phyloP scores from a whole-genome alignment of 2,888 invertebrate genomes.

The Syritta pipiens region DNA sequence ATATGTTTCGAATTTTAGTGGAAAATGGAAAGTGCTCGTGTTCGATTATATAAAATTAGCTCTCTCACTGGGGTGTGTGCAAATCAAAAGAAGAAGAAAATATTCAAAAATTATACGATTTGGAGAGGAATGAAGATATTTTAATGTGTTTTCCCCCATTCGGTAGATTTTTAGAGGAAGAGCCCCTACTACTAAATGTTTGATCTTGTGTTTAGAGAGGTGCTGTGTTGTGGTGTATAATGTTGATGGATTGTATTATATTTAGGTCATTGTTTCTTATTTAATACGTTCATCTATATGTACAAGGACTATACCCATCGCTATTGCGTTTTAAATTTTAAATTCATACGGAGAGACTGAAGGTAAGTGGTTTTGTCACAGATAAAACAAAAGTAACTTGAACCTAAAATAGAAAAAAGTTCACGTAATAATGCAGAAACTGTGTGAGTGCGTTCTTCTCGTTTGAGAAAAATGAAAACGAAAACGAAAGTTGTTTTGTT shows the following conservation, averaged over 20 bases:
- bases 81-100: constrained; percentile 50
- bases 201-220: constrained; percentile 57
- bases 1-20: constrained; percentile 46
- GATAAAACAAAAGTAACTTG: too few relatives aligned
- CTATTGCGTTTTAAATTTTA: constrained; percentile 22
- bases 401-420: too few relatives aligned
- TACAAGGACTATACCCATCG: constrained; percentile 32
- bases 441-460: constrained; percentile 43
- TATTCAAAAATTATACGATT: constrained; percentile 54
- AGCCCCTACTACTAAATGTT: constrained; percentile 56
- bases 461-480: constrained; percentile 35
- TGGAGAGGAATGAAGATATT: constrained; percentile 64
- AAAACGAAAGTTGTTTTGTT: constrained; percentile 66
- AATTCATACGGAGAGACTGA: neutral
- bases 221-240: constrained; percentile 60
- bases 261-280: constrained; percentile 64
- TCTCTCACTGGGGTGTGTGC: constrained; percentile 60
- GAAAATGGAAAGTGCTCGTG: constrained; percentile 60
- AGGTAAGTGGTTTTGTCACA: constrained; percentile 6
- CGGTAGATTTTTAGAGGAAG: constrained; percentile 19
- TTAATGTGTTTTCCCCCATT: constrained; percentile 51
- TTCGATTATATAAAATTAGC: constrained; percentile 68
- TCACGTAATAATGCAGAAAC: constrained; percentile 52
- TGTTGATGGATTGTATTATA: constrained; percentile 66
- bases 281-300: constrained; percentile 25